Base-by-base conservation (phyloP, 2,888 invertebrate genomes). In the Prosopocoilus inquinatus region DNA sequence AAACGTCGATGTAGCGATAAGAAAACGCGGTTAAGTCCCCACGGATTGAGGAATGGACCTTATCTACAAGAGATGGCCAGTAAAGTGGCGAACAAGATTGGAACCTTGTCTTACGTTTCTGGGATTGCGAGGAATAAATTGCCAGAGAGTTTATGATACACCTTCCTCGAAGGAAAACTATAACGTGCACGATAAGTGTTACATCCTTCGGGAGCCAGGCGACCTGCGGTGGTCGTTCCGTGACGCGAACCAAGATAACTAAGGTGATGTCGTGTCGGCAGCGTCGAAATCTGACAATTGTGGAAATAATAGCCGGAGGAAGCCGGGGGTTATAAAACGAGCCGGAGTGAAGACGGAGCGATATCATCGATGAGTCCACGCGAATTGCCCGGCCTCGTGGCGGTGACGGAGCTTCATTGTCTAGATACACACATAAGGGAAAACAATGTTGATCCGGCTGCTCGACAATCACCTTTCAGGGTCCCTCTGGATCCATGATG, bases 111-210 rank as follows among this genome's bases (percentile, higher is more conserved):
- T 13, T 41, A 41, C 20, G 52, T 53, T 53, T 49, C 47, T 44
- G 8, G 53, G 56, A 58, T 58, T 61, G 61, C 57, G 50, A 61
- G 57, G 63, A 68, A 73, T 75, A 74, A 73, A 74, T 73, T 73
- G 73, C 69, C 13, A 67, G 63, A 69, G 65, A 73, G 68, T 75
- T 76, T 76, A 75, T 74, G 72, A 71, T 67, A 71, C 71, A 76
- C 76, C 76, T 76, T 75, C 72, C 70, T 73, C 64, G 67, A 69
- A 66, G 65, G 64, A 66, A 67, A 67, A 67, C 65, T 72, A 72
- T 75, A 75, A 75, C 73, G 70, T 65, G 70, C 66, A 69, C 72
- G 75, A 76, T 76, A 75, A 75, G 73, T 71, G 75, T 69, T 68
- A 67, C 70, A 69, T 72, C 73, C 73, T 70, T 64, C 58, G 72